A percentile compares a stretch with the other conserved stretches of the same genome.
Evolutionary conservation across 2,113 vertebrate genomes (phyloP).

Genomic region (Halcyon senegalensis): DNA sequence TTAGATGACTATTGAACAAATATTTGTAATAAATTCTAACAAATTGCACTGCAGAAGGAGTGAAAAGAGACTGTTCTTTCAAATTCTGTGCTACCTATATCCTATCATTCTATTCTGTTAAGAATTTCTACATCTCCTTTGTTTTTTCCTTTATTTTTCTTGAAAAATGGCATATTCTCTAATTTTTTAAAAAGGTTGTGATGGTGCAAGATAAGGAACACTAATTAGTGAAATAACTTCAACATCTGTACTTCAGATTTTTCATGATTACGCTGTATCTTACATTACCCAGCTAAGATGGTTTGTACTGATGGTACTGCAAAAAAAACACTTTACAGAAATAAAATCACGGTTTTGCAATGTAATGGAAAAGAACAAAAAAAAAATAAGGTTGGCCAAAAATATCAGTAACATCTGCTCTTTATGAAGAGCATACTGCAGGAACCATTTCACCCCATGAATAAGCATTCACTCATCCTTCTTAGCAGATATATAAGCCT

Average conservation of each 20-base stretch:
- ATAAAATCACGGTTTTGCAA: background rate
- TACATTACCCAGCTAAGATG: background rate
- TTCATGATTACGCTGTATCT: background rate
- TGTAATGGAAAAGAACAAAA: background rate
- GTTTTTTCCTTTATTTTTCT: background rate
- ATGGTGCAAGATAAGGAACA: background rate
- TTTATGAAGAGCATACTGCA: background rate
- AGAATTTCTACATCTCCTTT: background rate
- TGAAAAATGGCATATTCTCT: background rate
- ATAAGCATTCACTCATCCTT: conserved; percentile 23
- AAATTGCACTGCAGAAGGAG: background rate
- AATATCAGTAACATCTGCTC: background rate
- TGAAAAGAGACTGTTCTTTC: background rate
- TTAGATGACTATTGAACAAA: background rate
- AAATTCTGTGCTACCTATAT: background rate
- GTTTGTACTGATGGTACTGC: background rate
- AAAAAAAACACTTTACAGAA: background rate
- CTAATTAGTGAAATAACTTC: background rate
- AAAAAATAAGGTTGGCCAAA: background rate
- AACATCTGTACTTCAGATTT: background rate
- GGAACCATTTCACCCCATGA: background rate
- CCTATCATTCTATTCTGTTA: background rate
- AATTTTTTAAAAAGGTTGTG: background rate
- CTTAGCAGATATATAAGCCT: background rate
- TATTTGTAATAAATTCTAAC: background rate